Evolutionary conservation across 2,113 vertebrate genomes (phyloP), one percentile per base, ranked within the genome.

Genomic region (Triplophysa siluroides): DNA sequence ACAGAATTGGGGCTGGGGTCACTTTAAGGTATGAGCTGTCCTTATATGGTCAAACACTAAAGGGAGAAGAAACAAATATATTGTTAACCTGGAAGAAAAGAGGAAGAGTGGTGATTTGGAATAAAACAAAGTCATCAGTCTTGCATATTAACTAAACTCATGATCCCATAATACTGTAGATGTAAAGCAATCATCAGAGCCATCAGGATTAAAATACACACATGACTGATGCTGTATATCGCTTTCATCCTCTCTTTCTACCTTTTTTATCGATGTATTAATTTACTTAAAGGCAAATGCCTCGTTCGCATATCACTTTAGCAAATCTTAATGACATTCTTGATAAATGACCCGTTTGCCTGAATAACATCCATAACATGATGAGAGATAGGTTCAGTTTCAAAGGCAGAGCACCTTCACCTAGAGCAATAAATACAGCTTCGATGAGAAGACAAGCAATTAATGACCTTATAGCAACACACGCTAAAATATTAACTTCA

Each of bases 91-190:
- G 88, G 79, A 87, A 76, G 63, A 68, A 87, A 65, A 38, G 76
- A 58, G 82, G 83, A 84, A 76, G 78, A 78, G 85, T 83, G 86
- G 85, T 33, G 26, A 81, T 84, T 81, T 90, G 88, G 83, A 86
- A 83, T 78, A 14, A 83, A 83, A 78, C 38, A 61, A 64, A 78
- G 87, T 84, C 50, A 86, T 87, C 73, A 45, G 84, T 85, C 81
- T 77, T 82, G 63, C 70, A 29, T 74, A 74, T 84, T 70, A 84
- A 58, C 78, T 74, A 83, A 82, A 76, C 82, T 86, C 72, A 85
- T 83, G 29, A 73, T 68, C 60, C 73, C 66, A 65, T 79, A 81
- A 74, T 82, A 81, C 80, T 77, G 24, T 64, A 75, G 63, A n/a
- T 73, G 58, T 74, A 76, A 82, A 85, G 77, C 74, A 66, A 67